Percentiles rank a stretch among this genome's conserved stretches.
Conservation (phyloP, 2,113 vertebrate genomes). For the Hystrix brachyura region DNA sequence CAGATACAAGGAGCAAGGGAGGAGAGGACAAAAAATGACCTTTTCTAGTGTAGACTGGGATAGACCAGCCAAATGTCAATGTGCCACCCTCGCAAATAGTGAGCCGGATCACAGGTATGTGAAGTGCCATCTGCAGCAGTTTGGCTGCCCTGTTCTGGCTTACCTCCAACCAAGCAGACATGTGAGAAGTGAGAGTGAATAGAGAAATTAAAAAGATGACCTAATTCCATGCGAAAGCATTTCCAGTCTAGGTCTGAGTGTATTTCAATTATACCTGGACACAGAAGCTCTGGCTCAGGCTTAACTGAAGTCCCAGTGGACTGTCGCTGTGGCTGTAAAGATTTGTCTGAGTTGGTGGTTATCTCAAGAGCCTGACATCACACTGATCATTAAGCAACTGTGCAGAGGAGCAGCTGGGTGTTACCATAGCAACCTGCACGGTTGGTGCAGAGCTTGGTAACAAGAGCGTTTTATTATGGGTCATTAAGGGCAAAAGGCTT, state of each 20-base stretch:
- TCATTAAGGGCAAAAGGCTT: slow-evolving; percentile 80
- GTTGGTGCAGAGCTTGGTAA: slow-evolving; percentile 64
- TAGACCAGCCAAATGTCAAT: not conserved
- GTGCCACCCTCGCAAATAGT: not conserved
- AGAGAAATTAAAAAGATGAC: slow-evolving; percentile 58
- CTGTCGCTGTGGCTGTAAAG: slow-evolving; percentile 57
- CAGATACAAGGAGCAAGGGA: not conserved
- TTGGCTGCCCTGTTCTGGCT: slow-evolving; percentile 4
- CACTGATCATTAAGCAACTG: slow-evolving; percentile 78
- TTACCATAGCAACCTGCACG: slow-evolving; percentile 75
- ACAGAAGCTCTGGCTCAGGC: slow-evolving; percentile 25
- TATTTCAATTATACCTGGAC: slow-evolving; percentile 74
- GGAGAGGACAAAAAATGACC: not conserved
- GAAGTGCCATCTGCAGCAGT: not conserved
- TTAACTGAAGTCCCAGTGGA: slow-evolving; percentile 20
- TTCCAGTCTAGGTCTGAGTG: slow-evolving; percentile 45
- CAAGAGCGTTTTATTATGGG: slow-evolving; percentile 78
- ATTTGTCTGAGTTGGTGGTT: slow-evolving; percentile 67
- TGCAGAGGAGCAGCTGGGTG: slow-evolving; percentile 29
- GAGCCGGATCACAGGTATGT: not conserved
- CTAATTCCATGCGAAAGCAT: slow-evolving; percentile 47
- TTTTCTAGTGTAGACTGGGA: not conserved
- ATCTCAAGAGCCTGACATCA: slow-evolving; percentile 77
- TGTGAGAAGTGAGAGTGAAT: slow-evolving; percentile 52
- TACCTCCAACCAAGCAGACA: not conserved